phyloP scores from a whole-genome alignment of 1,140 invertebrate genomes.

The Copidosoma floridanum region DNA sequence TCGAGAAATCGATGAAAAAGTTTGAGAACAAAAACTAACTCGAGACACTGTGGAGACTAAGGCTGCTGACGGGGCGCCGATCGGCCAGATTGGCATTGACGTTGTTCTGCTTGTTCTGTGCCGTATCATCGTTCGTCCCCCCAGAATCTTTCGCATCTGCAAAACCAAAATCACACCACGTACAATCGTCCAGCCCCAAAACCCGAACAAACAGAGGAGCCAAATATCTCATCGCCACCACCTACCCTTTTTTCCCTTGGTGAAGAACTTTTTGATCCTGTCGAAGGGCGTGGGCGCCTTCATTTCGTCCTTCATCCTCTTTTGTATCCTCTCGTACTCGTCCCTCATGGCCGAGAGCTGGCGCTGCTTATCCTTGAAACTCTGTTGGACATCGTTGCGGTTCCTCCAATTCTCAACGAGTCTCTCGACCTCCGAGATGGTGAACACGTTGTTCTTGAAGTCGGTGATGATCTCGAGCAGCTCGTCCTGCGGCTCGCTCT shows the following conservation, averaged over 20 bases:
- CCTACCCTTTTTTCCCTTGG: constrained; percentile 61
- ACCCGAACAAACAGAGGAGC: no score
- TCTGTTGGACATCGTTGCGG: constrained; percentile 81
- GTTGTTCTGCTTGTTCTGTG: constrained; percentile 37
- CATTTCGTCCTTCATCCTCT: constrained; percentile 68
- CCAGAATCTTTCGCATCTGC: constrained; percentile 30
- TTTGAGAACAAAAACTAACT: constrained; percentile 52
- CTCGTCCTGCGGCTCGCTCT: constrained; percentile 66
- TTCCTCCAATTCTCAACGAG: constrained; percentile 82
- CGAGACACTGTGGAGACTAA: constrained; percentile 71
- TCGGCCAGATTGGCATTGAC: constrained; percentile 42
- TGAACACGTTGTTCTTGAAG: constrained; percentile 85
- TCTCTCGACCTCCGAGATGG: constrained; percentile 79
- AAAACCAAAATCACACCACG: no score
- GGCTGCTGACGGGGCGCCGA: constrained; percentile 67
- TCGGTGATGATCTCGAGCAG: constrained; percentile 84
- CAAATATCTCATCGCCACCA: no score
- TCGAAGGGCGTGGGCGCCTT: constrained; percentile 77
- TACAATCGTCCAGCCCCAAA: no score
- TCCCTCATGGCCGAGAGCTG: constrained; percentile 75
- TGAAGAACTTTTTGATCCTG: constrained; percentile 74
- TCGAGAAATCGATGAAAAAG: no score
- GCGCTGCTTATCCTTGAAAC: constrained; percentile 79
- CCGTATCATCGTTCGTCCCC: constrained; percentile 13
- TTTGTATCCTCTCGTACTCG: constrained; percentile 79